Conservation (phyloP, 2,888 invertebrate genomes). For the Aleiodes alternator region DNA sequence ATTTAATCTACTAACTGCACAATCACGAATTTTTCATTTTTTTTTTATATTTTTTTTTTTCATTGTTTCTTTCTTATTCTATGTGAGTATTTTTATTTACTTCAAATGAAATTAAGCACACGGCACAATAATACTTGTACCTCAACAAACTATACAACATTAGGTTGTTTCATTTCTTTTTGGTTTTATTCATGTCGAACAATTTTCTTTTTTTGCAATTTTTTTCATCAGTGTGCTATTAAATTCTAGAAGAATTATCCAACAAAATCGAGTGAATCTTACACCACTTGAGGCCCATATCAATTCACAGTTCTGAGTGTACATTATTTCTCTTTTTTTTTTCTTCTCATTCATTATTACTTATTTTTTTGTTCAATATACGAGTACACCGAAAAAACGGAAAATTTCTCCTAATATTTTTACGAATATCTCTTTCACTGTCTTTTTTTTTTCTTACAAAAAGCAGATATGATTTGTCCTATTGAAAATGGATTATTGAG, state of each 20-base stretch:
- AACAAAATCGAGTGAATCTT: conserved; percentile 15
- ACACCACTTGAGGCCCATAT: conserved; percentile 20
- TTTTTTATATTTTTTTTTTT: neutral
- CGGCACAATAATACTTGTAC: conserved; percentile 9
- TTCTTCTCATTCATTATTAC: neutral
- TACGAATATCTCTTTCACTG: neutral
- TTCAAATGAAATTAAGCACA: conserved; percentile 26
- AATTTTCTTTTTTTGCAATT: neutral
- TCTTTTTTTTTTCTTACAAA: conserved; percentile 21
- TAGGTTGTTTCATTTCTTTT: conserved; percentile 3
- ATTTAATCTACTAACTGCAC: conserved; percentile 28
- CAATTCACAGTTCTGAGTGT: conserved; percentile 19
- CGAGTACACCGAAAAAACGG: conserved; percentile 1
- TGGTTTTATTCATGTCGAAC: conserved; percentile 9
- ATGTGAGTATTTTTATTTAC: conserved; percentile 19
- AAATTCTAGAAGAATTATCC: conserved; percentile 23
- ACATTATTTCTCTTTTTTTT: neutral
- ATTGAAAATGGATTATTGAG: conserved; percentile 4
- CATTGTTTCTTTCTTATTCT: neutral
- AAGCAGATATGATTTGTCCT: conserved; percentile 19
- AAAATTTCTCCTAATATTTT: neutral
- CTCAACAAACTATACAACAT: conserved; percentile 24
- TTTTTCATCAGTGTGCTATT: neutral
- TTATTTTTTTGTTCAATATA: neutral
- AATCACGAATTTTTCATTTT: conserved; percentile 18